These are phyloP conservation scores for Plusia festucae DNA, from an alignment of 2,888 invertebrate genomes.

Conservation along the genomic window DNA sequence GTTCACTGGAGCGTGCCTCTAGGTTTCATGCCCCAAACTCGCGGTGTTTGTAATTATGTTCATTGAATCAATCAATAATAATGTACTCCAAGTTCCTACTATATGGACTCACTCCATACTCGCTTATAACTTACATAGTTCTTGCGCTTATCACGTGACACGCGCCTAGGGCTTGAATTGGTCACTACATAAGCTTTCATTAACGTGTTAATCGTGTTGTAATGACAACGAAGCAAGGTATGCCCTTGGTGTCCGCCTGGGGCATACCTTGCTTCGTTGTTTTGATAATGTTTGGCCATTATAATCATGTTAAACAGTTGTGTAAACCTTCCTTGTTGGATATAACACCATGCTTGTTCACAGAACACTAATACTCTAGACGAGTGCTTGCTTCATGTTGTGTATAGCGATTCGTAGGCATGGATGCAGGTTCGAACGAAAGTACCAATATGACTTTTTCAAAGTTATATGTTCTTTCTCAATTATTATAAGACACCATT, in stretches of 20 bases:
- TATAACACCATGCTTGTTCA: no score
- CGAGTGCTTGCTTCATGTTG: no score
- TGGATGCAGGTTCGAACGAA: no score
- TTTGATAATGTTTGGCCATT: not conserved
- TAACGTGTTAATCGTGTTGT: not conserved
- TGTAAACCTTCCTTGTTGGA: not conserved
- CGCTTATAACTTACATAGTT: conserved; percentile 1
- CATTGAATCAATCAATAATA: conserved; percentile 40
- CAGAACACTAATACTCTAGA: no score
- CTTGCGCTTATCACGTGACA: not conserved
- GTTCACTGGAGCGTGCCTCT: conserved; percentile 23
- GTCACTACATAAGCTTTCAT: not conserved
- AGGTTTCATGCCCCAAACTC: conserved; percentile 12
- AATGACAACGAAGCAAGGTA: no score
- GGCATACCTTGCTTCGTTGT: not conserved
- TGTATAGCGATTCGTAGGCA: no score
- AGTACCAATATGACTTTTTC: no score
- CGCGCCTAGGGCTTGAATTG: not conserved
- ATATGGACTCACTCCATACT: conserved; percentile 10
- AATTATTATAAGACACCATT: no score
- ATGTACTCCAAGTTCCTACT: conserved; percentile 17
- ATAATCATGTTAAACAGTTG: not conserved
- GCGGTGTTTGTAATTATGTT: conserved; percentile 22
- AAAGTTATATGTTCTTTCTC: no score
- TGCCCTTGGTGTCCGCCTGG: no score